phyloP scores from a whole-genome alignment of 2,113 vertebrate genomes.

The Mungos mungo region DNA sequence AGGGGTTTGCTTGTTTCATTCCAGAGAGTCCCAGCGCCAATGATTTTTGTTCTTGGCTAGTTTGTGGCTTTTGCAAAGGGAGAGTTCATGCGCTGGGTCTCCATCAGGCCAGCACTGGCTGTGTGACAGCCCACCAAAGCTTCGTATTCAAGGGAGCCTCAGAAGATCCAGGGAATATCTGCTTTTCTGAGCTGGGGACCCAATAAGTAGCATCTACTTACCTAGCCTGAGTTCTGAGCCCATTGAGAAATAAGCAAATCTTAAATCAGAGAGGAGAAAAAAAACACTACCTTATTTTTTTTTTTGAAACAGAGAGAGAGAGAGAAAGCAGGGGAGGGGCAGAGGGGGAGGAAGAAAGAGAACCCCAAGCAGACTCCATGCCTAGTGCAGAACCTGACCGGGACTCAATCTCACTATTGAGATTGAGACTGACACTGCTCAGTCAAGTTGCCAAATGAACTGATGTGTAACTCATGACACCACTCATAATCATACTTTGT shows the following conservation, averaged over 20 bases:
- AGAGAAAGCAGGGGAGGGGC: too few relatives aligned
- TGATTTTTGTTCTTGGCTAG: background rate
- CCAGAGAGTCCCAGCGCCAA: background rate
- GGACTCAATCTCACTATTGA: too few relatives aligned
- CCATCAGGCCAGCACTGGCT: fast-evolving
- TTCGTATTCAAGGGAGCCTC: too few relatives aligned
- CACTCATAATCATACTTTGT: background rate
- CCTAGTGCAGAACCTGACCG: too few relatives aligned
- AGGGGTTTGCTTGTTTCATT: background rate
- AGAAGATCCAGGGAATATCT: background rate
- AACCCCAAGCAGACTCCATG: too few relatives aligned
- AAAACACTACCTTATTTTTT: background rate
- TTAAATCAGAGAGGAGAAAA: background rate
- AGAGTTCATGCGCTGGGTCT: background rate
- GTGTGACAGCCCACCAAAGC: background rate
- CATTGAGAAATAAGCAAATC: background rate
- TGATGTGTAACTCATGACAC: background rate
- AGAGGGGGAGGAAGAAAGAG: too few relatives aligned
- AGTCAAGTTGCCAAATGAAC: background rate
- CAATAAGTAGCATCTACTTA: background rate
- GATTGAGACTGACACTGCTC: background rate
- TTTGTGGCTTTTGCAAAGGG: background rate
- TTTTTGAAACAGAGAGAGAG: too few relatives aligned
- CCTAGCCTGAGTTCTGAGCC: background rate
- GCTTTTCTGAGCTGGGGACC: background rate